Conservation (phyloP, 2,113 vertebrate species). For the Zosterops lateralis region DNA sequence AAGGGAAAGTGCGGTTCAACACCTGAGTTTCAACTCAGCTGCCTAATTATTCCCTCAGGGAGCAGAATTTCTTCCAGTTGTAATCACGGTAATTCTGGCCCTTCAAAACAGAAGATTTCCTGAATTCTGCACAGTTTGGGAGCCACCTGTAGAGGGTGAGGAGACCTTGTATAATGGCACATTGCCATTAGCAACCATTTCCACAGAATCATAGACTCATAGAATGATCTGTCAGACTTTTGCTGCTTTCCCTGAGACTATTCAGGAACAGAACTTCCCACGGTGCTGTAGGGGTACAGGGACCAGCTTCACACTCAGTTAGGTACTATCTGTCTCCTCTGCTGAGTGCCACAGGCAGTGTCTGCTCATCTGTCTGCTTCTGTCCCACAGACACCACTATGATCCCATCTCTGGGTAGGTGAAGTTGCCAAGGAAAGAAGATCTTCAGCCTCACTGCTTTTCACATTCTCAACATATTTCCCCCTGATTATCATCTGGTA, state of each 20-base stretch:
- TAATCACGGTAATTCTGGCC: neutral
- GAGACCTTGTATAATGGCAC: neutral
- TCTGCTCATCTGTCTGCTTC: constrained; percentile 15
- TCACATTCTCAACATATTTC: neutral
- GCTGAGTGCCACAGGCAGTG: neutral
- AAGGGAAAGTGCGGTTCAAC: neutral
- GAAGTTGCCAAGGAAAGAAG: neutral
- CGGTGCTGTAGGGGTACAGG: rapidly evolving
- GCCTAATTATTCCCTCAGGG: constrained; percentile 26
- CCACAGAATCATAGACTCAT: neutral
- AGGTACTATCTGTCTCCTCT: neutral
- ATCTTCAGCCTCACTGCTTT: neutral
- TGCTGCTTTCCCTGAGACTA: neutral
- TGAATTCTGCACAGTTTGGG: neutral
- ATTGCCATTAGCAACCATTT: neutral
- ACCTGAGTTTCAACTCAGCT: neutral
- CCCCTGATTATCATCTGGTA: neutral
- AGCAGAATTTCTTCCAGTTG: constrained; percentile 1
- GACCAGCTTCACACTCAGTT: neutral
- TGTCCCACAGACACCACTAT: neutral
- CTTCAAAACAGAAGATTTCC: neutral
- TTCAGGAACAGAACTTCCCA: neutral
- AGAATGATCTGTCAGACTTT: neutral
- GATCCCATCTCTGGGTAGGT: neutral
- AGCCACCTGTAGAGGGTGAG: neutral